Base-by-base conservation (phyloP, 2,797 vertebrate genomes). In the Neosilurus mollespiculum region DNA sequence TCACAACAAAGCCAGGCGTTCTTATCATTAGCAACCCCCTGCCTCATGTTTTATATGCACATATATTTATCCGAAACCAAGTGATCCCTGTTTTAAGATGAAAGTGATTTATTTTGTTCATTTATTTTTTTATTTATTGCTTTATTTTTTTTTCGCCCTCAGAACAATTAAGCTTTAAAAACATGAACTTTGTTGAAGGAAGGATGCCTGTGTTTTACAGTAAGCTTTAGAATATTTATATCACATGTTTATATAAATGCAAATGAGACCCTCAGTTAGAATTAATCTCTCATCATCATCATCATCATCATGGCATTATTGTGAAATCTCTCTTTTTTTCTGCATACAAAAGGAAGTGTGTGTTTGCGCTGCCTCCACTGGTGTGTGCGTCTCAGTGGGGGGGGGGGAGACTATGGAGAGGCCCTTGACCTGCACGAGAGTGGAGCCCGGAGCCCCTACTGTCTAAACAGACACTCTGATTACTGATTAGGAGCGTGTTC, bases 401-500 rank as follows among this genome's bases (percentile, higher is more conserved):
- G 91, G 90, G 92, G 92, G 91, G 84, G 90, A 85, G 93, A 88
- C 90, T 92, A 90, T 93, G 91, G 90, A 94, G 93, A 94, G 93
- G 91, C 92, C 89, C 92, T 94, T 95, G 94, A 94, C 94, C 94
- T 92, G 91, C 89, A 89, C 91, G 87, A 90, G 92, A 92, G 90
- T 92, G 91, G 87, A 89, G 87, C 88, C 89, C 85, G 43, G 90
- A 89, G 86, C 91, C 92, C 90, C 86, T 83, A 90, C 87, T 9
- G 84, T 91, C 91, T 89, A 91, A 89, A 91, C 90, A 88, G 90
- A 92, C 92, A 91, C 92, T 92, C 91, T 95, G 93, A 94, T 94
- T 95, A 93, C 93, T 94, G 94, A 94, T 94, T 93, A 94, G 92
- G 92, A 94, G 92, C 92, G 92, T 90, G 90, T 91, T 92, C 91